Conservation (phyloP, 2,888 invertebrate species). For the Pseudoips prasinana region DNA sequence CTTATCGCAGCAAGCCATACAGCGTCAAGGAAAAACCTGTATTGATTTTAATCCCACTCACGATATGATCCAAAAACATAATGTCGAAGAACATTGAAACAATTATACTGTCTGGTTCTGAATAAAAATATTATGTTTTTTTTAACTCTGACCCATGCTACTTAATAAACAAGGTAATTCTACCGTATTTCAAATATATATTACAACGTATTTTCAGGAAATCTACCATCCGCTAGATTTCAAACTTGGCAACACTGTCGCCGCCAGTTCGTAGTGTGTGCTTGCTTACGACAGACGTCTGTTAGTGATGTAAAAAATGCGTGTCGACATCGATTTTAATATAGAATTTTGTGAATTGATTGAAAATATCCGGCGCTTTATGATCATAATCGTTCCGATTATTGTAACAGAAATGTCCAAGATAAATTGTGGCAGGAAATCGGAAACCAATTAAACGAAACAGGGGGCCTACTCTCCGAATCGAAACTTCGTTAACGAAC, state of each 20-base stretch:
- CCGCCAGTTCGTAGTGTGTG: no score
- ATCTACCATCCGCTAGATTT: slow-evolving; percentile 9
- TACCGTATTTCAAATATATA: slow-evolving; percentile 9
- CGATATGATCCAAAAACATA: neutral
- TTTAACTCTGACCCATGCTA: slow-evolving; percentile 5
- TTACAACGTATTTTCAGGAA: slow-evolving; percentile 5
- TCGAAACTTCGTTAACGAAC: no score
- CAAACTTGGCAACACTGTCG: slow-evolving; percentile 5
- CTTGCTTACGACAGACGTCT: no score
- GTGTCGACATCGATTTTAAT: no score
- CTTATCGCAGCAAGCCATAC: slow-evolving; percentile 1
- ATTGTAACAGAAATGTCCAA: no score
- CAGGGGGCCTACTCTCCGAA: no score
- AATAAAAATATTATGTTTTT: neutral
- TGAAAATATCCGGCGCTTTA: no score
- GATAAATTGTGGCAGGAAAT: no score
- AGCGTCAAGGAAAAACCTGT: slow-evolving; percentile 1
- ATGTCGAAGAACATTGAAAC: slow-evolving; percentile 9
- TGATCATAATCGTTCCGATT: no score
- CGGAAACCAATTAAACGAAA: no score
- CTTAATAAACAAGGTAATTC: slow-evolving; percentile 8
- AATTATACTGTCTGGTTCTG: slow-evolving; percentile 3
- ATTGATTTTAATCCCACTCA: slow-evolving; percentile 3
- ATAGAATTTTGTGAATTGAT: no score
- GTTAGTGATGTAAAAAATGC: no score